Evolutionary conservation across 2,797 vertebrate genomes (phyloP).

Genomic region (Alectoris magna): DNA sequence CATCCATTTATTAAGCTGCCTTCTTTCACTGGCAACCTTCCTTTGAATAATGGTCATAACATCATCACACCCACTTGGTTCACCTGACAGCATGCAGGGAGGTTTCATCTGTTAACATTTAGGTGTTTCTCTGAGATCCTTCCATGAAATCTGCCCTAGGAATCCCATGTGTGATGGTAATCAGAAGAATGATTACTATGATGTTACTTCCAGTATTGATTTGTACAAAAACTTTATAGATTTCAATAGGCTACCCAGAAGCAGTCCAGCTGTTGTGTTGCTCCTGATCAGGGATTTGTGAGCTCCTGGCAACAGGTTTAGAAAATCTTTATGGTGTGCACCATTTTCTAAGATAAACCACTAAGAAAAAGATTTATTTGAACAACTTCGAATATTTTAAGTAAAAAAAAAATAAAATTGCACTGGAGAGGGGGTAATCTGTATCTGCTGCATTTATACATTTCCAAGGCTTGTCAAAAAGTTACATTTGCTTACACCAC

Average conservation of each 20-base stretch:
- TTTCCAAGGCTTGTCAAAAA: conserved; percentile 15
- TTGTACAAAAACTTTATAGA: background rate
- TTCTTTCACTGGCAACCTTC: background rate
- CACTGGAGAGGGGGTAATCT: background rate
- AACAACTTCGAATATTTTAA: background rate
- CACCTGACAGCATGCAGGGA: background rate
- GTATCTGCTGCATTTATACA: background rate
- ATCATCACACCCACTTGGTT: background rate
- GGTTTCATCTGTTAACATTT: conserved; percentile 20
- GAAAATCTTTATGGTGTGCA: background rate
- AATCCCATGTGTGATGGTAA: background rate
- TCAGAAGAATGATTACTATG: background rate
- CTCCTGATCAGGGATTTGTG: conserved; percentile 38
- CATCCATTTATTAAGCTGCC: background rate
- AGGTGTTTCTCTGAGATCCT: background rate
- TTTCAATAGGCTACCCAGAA: background rate
- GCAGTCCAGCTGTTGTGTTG: background rate
- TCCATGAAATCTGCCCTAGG: background rate
- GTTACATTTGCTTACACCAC: background rate
- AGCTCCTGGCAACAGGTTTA: background rate
- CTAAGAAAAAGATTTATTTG: conserved; percentile 12
- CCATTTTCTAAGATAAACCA: conserved; percentile 22
- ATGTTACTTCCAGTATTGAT: background rate
- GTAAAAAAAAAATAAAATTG: background rate
- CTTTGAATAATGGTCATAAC: conserved; percentile 20